Percentiles rank a stretch among this genome's conserved stretches.
Evolutionary conservation across 2,113 vertebrate species (phyloP).

Genomic region (Otis tarda): DNA sequence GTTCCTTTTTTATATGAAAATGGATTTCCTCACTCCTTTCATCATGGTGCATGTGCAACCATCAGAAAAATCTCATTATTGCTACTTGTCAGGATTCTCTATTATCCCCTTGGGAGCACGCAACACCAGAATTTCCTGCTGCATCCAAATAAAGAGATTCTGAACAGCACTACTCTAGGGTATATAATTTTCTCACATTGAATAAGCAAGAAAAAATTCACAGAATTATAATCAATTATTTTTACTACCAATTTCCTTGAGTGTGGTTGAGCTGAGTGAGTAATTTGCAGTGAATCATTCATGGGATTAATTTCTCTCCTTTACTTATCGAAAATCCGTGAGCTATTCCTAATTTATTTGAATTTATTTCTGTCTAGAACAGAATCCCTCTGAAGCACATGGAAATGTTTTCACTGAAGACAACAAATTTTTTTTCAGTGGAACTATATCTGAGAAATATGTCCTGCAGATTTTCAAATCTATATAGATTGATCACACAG

Average conservation of each 20-base stretch:
- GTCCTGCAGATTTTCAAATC: neutral
- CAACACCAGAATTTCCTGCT: neutral
- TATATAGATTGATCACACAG: neutral
- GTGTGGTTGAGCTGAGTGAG: neutral
- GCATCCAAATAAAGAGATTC: neutral
- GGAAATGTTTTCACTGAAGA: neutral
- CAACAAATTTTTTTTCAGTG: neutral
- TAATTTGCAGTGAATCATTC: slow-evolving; percentile 10
- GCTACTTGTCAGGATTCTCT: neutral
- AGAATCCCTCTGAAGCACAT: neutral
- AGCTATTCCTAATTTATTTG: neutral
- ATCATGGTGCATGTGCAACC: neutral
- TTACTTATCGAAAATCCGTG: neutral
- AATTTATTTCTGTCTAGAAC: neutral
- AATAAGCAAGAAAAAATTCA: neutral
- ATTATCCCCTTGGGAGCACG: neutral
- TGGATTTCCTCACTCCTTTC: neutral
- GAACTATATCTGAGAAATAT: neutral
- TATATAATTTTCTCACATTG: neutral
- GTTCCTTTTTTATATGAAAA: neutral
- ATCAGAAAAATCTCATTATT: slow-evolving; percentile 11
- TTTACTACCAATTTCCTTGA: slow-evolving; percentile 21
- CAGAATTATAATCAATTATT: neutral
- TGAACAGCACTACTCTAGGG: neutral
- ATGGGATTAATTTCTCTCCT: neutral